Base-by-base conservation (phyloP, 2,888 invertebrate genomes). In the Sepioteuthis lessoniana region DNA sequence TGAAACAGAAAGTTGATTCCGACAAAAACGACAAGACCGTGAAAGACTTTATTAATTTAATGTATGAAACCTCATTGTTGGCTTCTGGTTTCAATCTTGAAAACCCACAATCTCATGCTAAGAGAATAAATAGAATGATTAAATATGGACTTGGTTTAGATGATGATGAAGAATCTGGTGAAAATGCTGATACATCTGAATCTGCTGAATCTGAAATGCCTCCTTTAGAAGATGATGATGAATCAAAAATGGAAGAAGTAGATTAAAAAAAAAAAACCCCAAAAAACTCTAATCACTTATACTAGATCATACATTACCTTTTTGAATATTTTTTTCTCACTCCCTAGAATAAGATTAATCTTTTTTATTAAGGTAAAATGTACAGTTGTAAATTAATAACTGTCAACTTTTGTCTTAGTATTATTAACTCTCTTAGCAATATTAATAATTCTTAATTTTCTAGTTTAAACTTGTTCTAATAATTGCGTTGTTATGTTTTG, bases 11-110 rank as follows among this genome's bases (percentile, higher is more conserved):
- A 97, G 98, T 99, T 31, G 99, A 99, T 94, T 98, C 98, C 91
- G 99, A 99, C 97, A 99, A 99, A 97, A 99, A 99, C 96, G 99
- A 99, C 97, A 99, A 99, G 97, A 98, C 99, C 95, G 99, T 99
- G n/a, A 99, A 99, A 97, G 99, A 99, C 97, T 98, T 99, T 94
- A 99, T 99, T 16, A 98, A 99, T 97, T 98, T 99, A 90, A 97
- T 99, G 95, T 99, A 98, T 97, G 99, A 99, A 98, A 99, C 99
- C 96, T 98, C 99, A 37, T 98, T 99, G 1, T 98, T 99, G 95
- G 99, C 99, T 0, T 99, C 99, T 96, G 99, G 99, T 21, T 99
- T 99, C 97, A 98, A 98, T 0, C 98, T 99, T 93, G 99, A 99
- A 96, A 99, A 99, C 97, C 99, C 99, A 19, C 97, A 97, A 96